Conservation (phyloP, 2,888 invertebrate genomes). For the Lasioglossum villosulum region DNA sequence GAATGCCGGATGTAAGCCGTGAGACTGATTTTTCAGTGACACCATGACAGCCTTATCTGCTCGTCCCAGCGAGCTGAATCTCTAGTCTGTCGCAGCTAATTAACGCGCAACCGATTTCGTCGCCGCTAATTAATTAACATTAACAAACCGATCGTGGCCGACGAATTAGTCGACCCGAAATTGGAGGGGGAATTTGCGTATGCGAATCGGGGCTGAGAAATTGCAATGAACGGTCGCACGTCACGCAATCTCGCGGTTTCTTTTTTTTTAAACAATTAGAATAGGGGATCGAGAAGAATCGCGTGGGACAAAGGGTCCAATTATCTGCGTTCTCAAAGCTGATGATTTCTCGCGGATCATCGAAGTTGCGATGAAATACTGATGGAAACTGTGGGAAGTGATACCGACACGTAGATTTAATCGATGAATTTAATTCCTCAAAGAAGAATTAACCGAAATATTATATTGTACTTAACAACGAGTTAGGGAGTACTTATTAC, state of each 20-base stretch:
- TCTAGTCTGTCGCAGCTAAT: constrained; percentile 14
- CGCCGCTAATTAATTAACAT: neutral
- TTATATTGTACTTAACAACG: too few relatives aligned
- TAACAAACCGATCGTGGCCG: constrained; percentile 24
- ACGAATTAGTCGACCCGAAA: constrained; percentile 26
- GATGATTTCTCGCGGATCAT: constrained; percentile 9
- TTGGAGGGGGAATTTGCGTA: neutral
- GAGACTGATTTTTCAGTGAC: constrained; percentile 54
- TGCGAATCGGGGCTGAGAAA: neutral
- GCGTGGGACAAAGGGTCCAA: neutral
- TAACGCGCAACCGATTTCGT: neutral
- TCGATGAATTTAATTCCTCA: too few relatives aligned
- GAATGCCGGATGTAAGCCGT: constrained; percentile 47
- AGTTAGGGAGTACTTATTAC: neutral
- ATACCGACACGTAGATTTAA: neutral
- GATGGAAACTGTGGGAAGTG: neutral
- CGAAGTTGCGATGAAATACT: neutral
- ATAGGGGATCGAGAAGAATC: neutral
- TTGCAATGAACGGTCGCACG: neutral
- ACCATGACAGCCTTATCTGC: constrained; percentile 32
- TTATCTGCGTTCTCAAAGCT: neutral
- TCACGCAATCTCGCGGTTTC: neutral
- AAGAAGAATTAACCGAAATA: too few relatives aligned
- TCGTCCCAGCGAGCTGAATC: constrained; percentile 17
- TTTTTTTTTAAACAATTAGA: neutral